phyloP scores from a whole-genome alignment of 2,113 vertebrate genomes.

The Paralichthys olivaceus region DNA sequence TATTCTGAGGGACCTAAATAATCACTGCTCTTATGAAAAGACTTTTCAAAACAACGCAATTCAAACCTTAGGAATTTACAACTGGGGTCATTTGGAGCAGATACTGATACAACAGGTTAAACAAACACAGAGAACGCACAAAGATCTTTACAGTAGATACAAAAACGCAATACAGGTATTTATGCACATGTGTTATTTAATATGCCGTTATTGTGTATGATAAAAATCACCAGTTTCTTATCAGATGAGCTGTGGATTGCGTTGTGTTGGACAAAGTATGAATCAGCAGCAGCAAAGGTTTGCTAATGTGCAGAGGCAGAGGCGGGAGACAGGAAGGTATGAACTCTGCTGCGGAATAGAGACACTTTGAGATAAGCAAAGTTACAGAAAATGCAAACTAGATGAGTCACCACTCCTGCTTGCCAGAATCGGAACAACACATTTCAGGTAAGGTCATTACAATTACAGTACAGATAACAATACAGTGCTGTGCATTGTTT shows the following conservation, averaged over 20 bases:
- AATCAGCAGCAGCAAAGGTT: constrained; percentile 59
- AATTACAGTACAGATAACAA: constrained; percentile 77
- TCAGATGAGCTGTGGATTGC: constrained; percentile 27
- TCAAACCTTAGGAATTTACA: constrained; percentile 27
- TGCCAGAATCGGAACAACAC: constrained; percentile 66
- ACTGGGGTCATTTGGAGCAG: constrained; percentile 12
- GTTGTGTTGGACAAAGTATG: constrained; percentile 29
- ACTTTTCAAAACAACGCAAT: constrained; percentile 24
- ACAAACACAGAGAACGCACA: constrained; percentile 13
- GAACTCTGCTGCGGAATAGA: constrained; percentile 62
- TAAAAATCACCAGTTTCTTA: constrained; percentile 30
- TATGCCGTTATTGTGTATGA: background rate
- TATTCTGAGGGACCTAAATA: constrained; percentile 26
- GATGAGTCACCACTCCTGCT: constrained; percentile 77
- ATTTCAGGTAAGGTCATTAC: constrained; percentile 75
- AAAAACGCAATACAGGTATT: background rate
- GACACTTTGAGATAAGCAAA: constrained; percentile 72
- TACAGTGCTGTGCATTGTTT: constrained; percentile 50
- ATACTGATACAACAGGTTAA: background rate
- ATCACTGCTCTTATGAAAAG: constrained; percentile 12
- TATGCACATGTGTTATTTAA: background rate
- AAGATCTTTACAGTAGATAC: background rate
- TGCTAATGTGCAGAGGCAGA: constrained; percentile 51
- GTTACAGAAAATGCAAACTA: constrained; percentile 74
- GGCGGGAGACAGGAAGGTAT: constrained; percentile 52